phyloP scores from a whole-genome alignment of 2,113 vertebrate species.

The Macrotis lagotis region DNA sequence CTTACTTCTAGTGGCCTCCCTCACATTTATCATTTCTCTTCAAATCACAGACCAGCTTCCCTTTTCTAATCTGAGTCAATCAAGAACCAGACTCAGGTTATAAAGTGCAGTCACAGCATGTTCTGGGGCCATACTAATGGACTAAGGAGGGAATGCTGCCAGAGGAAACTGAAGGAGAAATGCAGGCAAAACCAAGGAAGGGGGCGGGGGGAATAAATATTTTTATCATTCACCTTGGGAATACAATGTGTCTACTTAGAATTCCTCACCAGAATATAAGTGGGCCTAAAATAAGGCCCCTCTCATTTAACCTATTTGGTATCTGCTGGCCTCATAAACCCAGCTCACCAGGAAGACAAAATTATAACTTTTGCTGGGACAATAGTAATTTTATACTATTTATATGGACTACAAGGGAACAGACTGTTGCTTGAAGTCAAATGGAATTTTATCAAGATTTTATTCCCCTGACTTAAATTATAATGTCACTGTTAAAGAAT shows the following conservation, averaged over 20 bases:
- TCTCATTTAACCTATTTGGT: background rate
- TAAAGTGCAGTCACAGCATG: background rate
- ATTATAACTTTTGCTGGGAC: background rate
- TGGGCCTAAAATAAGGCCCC: background rate
- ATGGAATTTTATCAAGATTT: slow-evolving; percentile 8
- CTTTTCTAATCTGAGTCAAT: background rate
- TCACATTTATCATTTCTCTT: background rate
- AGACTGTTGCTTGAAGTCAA: slow-evolving; percentile 10
- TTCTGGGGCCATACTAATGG: background rate
- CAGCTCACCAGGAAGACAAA: background rate
- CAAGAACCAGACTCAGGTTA: background rate
- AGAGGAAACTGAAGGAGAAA: background rate
- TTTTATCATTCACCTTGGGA: background rate
- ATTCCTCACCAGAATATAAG: background rate
- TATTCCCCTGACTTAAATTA: slow-evolving; percentile 35
- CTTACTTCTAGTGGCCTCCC: background rate
- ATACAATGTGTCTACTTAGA: background rate
- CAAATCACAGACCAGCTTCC: background rate
- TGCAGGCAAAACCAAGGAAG: background rate
- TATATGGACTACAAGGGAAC: slow-evolving; percentile 1
- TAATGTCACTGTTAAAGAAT: slow-evolving; percentile 1
- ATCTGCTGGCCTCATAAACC: background rate
- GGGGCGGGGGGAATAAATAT: background rate
- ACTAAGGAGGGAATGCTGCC: background rate
- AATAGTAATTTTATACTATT: background rate